Conservation (phyloP, 2,888 invertebrate species). For the Clunio marinus region DNA sequence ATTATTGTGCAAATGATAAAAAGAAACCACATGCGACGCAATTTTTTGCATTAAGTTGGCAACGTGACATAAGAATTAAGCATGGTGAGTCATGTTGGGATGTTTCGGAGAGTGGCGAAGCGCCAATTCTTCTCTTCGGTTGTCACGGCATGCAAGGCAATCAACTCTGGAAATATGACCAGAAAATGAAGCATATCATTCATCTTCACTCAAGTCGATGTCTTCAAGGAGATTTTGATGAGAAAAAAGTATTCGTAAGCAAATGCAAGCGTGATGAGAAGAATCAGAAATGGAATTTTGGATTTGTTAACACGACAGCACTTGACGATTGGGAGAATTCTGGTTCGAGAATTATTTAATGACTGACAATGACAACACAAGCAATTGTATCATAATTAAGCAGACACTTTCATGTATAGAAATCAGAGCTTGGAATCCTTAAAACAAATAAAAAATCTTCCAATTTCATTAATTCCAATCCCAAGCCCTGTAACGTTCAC, state of each 20-base stretch:
- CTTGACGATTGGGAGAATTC: slow-evolving; percentile 20
- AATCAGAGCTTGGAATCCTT: too few relatives aligned
- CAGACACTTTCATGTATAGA: too few relatives aligned
- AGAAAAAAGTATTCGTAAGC: slow-evolving; percentile 25
- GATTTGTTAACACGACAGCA: slow-evolving; percentile 28
- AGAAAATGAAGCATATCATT: background rate
- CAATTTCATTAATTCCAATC: too few relatives aligned
- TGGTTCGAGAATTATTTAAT: slow-evolving; percentile 9
- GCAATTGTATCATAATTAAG: too few relatives aligned
- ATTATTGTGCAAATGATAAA: slow-evolving; percentile 45
- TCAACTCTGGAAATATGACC: slow-evolving; percentile 82
- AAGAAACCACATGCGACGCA: slow-evolving; percentile 46
- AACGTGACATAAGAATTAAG: slow-evolving; percentile 50
- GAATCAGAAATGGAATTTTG: slow-evolving; percentile 34
- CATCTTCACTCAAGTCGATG: slow-evolving; percentile 19
- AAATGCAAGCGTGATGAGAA: background rate
- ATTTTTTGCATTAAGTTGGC: slow-evolving; percentile 44
- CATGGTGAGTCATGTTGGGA: slow-evolving; percentile 78
- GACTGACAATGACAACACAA: background rate
- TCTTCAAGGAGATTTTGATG: slow-evolving; percentile 1
- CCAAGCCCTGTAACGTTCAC: too few relatives aligned
- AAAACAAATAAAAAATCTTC: too few relatives aligned
- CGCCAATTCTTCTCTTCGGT: slow-evolving; percentile 73
- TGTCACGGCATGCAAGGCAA: slow-evolving; percentile 92
- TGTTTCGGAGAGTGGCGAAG: slow-evolving; percentile 65